Percentiles rank a stretch among this genome's conserved stretches.
Conservation (phyloP, 2,113 vertebrate genomes). For the Hucho hucho region DNA sequence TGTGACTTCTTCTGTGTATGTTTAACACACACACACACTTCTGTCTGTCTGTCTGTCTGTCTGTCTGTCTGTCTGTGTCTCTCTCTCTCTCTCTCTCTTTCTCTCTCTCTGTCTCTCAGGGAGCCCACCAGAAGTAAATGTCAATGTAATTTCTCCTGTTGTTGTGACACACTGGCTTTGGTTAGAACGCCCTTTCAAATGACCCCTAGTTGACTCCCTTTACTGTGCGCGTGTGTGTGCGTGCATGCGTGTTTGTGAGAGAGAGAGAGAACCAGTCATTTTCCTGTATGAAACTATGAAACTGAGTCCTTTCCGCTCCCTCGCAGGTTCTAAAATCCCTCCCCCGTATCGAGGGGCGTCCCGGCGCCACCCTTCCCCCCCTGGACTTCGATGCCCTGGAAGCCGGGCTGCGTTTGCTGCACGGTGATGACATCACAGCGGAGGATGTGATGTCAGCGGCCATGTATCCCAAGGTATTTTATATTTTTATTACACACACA, state of each 20-base stretch:
- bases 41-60: too few relatives aligned
- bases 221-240: not conserved
- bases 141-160: not conserved
- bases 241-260: not conserved
- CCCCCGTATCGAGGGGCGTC: conserved; percentile 84
- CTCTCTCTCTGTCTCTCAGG: not conserved
- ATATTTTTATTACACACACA: too few relatives aligned
- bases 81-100: not conserved
- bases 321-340: conserved; percentile 86
- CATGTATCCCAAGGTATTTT: conserved; percentile 82
- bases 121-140: not conserved
- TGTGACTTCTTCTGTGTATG: too few relatives aligned
- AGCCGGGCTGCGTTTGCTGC: conserved; percentile 68
- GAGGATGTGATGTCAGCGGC: conserved; percentile 91
- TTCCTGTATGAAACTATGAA: too few relatives aligned
- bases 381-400: conserved; percentile 82
- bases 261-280: too few relatives aligned
- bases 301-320: not conserved
- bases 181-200: too few relatives aligned
- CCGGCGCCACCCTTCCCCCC: conserved; percentile 81
- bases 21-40: too few relatives aligned
- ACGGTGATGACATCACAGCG: conserved; percentile 81
- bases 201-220: not conserved
- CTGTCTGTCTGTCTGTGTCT: too few relatives aligned
- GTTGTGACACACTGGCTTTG: not conserved